Conservation (phyloP, 2,113 vertebrate genomes). For the Antechinus stuartii region DNA sequence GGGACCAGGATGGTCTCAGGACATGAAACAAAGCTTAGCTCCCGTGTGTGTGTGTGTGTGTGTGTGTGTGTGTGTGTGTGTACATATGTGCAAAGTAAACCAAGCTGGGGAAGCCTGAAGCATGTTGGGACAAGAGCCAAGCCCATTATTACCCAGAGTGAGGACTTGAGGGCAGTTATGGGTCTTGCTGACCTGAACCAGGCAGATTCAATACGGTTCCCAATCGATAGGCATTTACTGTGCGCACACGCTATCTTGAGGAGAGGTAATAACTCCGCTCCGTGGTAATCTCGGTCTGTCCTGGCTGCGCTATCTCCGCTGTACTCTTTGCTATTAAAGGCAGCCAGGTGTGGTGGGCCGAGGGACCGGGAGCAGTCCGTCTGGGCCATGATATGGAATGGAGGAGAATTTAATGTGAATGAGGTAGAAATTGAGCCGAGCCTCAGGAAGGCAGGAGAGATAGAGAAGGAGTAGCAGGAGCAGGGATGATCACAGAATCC, state of each 20-base stretch:
- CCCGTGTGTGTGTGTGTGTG: too few relatives aligned
- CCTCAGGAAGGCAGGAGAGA: neutral
- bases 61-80: too few relatives aligned
- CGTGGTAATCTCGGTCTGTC: neutral
- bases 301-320: neutral
- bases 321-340: neutral
- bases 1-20: neutral
- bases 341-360: neutral
- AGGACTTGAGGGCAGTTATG: slow-evolving; percentile 46
- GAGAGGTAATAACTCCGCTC: neutral
- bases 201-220: slow-evolving; percentile 63
- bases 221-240: slow-evolving; percentile 61
- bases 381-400: neutral
- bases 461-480: neutral
- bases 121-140: neutral
- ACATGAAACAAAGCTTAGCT: neutral
- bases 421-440: neutral
- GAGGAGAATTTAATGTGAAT: neutral
- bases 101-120: too few relatives aligned
- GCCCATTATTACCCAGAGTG: neutral
- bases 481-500: neutral
- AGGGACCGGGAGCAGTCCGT: neutral
- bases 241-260: neutral
- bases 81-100: too few relatives aligned
- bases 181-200: slow-evolving; percentile 55